Evolutionary conservation across 2,797 vertebrate genomes (phyloP).

Genomic region (Mareca strepera): DNA sequence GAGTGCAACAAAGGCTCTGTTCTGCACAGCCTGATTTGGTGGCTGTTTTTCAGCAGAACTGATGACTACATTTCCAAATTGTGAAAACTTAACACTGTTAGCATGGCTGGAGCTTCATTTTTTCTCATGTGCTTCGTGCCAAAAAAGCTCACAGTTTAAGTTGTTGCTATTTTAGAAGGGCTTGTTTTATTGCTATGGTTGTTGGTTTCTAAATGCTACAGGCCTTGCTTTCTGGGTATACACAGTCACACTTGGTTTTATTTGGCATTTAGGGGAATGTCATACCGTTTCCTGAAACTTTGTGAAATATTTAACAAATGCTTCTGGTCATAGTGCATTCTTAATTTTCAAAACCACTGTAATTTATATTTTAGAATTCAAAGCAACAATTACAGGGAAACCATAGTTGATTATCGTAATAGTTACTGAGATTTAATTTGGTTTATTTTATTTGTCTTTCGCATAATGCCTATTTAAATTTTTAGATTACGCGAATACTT

Average conservation of each 20-base stretch:
- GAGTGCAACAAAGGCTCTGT: conserved; percentile 6
- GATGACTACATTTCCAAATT: conserved; percentile 65
- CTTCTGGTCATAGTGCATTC: background rate
- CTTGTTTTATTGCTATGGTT: conserved; percentile 24
- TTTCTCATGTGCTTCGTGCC: background rate
- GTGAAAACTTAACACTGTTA: conserved; percentile 40
- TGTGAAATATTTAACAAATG: background rate
- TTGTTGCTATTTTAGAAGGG: conserved; percentile 42
- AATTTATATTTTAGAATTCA: background rate
- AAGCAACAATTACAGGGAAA: background rate
- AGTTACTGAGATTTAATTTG: background rate
- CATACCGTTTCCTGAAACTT: background rate
- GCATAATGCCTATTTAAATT: background rate
- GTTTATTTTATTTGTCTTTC: background rate
- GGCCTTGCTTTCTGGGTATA: background rate
- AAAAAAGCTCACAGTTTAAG: conserved; percentile 8
- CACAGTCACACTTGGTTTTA: background rate
- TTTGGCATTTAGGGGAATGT: conserved; percentile 10
- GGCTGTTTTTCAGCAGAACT: conserved; percentile 64
- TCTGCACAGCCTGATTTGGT: background rate
- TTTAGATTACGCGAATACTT: background rate
- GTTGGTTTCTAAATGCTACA: background rate
- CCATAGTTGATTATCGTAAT: background rate
- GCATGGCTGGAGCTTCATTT: background rate
- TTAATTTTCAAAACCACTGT: background rate